Percentiles rank a stretch among this genome's conserved stretches.
phyloP scores from a whole-genome alignment of 2,113 vertebrate species.

The Chaenogobius annularis region DNA sequence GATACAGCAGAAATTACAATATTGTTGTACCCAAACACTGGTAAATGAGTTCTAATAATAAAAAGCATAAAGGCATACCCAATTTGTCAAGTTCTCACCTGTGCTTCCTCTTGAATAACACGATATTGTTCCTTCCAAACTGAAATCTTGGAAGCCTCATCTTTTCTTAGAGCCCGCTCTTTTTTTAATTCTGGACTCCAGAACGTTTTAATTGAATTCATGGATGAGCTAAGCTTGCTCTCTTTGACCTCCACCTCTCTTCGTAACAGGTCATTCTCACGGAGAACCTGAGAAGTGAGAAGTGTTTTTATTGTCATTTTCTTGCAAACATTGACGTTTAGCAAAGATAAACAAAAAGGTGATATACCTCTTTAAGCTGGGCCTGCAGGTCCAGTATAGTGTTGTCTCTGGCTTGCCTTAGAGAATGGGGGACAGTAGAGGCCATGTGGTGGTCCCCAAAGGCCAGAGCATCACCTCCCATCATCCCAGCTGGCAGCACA shows the following conservation, averaged over 20 bases:
- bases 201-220: constrained; percentile 99
- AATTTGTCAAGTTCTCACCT: constrained; percentile 75
- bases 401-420: constrained; percentile 94
- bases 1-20: no score
- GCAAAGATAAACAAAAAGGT: neutral
- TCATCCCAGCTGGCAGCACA: constrained; percentile 73
- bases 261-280: constrained; percentile 91
- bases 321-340: neutral
- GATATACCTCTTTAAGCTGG: constrained; percentile 90
- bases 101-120: constrained; percentile 94
- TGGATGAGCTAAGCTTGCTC: constrained; percentile 97
- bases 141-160: constrained; percentile 93
- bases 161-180: constrained; percentile 93
- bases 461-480: constrained; percentile 87
- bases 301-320: neutral
- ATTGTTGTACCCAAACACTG: no score
- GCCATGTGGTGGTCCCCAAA: constrained; percentile 97
- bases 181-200: constrained; percentile 99
- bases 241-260: constrained; percentile 97
- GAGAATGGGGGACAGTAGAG: constrained; percentile 94
- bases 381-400: constrained; percentile 96
- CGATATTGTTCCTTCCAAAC: constrained; percentile 97
- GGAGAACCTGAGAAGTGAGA: constrained; percentile 65
- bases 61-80: neutral
- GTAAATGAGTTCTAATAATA: no score